Percentiles rank a stretch among this genome's conserved stretches.
Conservation (phyloP, 1,140 invertebrate species). For the Coenobita brevimanus region DNA sequence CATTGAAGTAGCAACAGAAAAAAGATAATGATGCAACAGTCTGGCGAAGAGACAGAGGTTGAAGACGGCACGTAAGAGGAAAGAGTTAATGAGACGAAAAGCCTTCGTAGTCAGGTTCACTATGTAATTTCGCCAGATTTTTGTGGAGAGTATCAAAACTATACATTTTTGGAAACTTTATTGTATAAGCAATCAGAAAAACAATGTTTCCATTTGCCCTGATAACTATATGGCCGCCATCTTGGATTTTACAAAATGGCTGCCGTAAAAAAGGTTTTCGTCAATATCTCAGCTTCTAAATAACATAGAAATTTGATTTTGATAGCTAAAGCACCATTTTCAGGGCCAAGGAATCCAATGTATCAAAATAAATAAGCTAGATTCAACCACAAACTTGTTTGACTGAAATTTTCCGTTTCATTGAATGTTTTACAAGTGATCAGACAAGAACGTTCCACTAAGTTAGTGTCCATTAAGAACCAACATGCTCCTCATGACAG, state of each 20-base stretch:
- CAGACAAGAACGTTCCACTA: conserved; percentile 1
- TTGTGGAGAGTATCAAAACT: conserved; percentile 5
- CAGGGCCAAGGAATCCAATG: neutral
- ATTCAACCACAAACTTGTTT: conserved; percentile 29
- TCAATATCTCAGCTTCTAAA: too few species aligned
- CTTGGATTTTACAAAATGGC: conserved; percentile 29
- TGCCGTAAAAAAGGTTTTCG: too few species aligned
- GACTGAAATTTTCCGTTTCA: neutral
- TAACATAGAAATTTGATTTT: neutral
- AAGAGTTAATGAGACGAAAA: too few species aligned
- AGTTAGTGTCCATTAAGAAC: conserved; percentile 4
- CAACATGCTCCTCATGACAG: conserved; percentile 12
- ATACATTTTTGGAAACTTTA: neutral
- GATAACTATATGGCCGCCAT: neutral
- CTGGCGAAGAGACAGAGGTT: too few species aligned
- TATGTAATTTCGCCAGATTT: conserved; percentile 5
- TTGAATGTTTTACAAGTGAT: conserved; percentile 17
- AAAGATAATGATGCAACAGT: too few species aligned
- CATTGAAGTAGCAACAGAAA: too few species aligned
- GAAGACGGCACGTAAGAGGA: too few species aligned
- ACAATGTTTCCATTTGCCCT: conserved; percentile 24
- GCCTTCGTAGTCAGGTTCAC: conserved; percentile 7
- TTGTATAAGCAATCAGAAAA: too few species aligned
- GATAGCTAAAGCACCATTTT: neutral
- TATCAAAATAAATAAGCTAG: conserved; percentile 37